phyloP scores from a whole-genome alignment of 2,797 vertebrate genomes.

The Squalus acanthias region DNA sequence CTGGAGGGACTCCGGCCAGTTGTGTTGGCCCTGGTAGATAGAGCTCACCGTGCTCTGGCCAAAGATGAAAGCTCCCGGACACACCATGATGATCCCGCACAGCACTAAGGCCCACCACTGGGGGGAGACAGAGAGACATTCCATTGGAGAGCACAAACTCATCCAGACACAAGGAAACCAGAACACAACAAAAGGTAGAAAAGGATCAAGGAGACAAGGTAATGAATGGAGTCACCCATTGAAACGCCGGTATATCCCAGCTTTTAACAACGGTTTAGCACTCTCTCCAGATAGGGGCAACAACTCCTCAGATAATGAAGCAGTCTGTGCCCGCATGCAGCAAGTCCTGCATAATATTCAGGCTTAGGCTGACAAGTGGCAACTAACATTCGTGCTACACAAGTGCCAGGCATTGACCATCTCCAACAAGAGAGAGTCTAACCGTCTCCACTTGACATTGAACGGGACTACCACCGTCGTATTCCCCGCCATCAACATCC shows the following conservation, averaged over 20 bases:
- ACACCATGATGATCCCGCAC: slow-evolving; percentile 79
- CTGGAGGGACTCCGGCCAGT: slow-evolving; percentile 46
- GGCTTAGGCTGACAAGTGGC: not conserved
- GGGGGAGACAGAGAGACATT: slow-evolving; percentile 32
- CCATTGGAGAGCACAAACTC: not conserved
- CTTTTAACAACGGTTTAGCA: not conserved
- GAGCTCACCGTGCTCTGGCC: slow-evolving; percentile 90
- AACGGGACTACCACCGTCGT: not conserved
- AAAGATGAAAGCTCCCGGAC: slow-evolving; percentile 84
- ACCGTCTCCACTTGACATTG: not conserved
- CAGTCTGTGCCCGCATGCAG: not conserved
- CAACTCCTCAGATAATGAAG: not conserved
- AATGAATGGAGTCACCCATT: not conserved
- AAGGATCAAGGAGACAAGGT: too few species aligned
- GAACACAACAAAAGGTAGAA: not conserved
- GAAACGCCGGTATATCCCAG: not conserved
- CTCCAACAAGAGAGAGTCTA: not conserved
- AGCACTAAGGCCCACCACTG: slow-evolving; percentile 79
- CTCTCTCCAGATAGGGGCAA: not conserved
- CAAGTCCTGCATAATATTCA: not conserved
- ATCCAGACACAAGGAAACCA: not conserved
- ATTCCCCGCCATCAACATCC: not conserved
- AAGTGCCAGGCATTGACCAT: not conserved
- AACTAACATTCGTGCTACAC: not conserved
- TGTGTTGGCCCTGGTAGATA: slow-evolving; percentile 68